These are phyloP conservation scores for Mastigias papua DNA, from an alignment of 30 jellyfish, hydroid and myxozoan species.

Conservation along the genomic window DNA sequence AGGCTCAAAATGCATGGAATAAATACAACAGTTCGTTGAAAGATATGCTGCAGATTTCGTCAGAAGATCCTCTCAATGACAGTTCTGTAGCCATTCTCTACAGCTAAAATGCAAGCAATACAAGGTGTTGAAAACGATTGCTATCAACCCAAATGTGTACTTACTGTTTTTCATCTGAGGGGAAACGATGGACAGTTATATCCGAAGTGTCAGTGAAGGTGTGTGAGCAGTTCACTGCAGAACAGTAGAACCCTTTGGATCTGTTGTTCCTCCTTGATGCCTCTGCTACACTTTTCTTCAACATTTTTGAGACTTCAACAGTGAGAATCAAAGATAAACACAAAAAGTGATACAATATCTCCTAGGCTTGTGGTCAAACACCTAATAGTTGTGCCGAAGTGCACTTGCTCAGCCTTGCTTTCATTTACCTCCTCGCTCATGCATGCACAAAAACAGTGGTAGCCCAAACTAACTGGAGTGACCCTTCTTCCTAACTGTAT, in stretches of 20 bases:
- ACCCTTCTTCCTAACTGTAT: neutral
- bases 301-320: neutral
- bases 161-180: neutral
- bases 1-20: too few species aligned
- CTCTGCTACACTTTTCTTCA: neutral
- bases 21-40: too few species aligned
- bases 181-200: neutral
- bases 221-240: neutral
- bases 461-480: neutral
- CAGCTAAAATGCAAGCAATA: too few species aligned
- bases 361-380: neutral
- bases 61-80: too few species aligned
- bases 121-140: too few species aligned
- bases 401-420: neutral
- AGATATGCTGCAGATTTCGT: too few species aligned
- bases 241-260: neutral
- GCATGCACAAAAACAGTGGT: neutral
- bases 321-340: neutral
- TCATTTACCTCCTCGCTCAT: neutral
- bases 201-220: neutral
- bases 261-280: neutral
- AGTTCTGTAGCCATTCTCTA: too few species aligned
- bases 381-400: neutral
- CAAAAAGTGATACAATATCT: neutral
- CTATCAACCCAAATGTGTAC: too few species aligned